Percentiles rank a stretch among this genome's conserved stretches.
Conservation (phyloP, 1,140 invertebrate genomes). For the Campoletis sonorensis region DNA sequence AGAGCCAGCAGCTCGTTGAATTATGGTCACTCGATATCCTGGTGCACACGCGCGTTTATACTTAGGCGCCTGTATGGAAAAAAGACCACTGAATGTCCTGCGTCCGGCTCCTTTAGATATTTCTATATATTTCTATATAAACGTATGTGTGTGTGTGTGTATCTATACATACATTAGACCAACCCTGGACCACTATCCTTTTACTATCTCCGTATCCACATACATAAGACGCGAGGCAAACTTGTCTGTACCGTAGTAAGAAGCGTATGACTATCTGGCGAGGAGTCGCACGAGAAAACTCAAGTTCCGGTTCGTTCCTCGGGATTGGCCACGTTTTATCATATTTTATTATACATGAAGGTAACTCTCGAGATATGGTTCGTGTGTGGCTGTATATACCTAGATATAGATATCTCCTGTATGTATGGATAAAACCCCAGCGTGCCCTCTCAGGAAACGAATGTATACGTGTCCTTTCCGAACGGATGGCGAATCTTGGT, state of each 20-base stretch:
- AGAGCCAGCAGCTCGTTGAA: constrained; percentile 29
- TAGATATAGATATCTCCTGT: background rate
- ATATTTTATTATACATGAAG: constrained; percentile 42
- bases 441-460: constrained; percentile 3
- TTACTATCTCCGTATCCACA: background rate
- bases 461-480: constrained; percentile 5
- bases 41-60: constrained; percentile 24
- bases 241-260: background rate
- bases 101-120: background rate
- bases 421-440: background rate
- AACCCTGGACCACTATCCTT: background rate
- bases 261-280: constrained; percentile 18
- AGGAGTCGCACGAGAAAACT: constrained; percentile 26
- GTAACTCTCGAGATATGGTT: constrained; percentile 3
- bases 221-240: background rate
- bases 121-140: background rate
- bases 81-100: constrained; percentile 5
- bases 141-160: no score
- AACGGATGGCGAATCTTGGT: constrained; percentile 20
- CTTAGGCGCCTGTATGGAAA: constrained; percentile 22
- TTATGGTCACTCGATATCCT: constrained; percentile 40
- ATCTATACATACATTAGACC: background rate
- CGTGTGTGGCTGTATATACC: background rate
- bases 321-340: constrained; percentile 40
- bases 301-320: constrained; percentile 41